Conservation (phyloP, 2,113 vertebrate species). For the Romanogobio albipinnatus region DNA sequence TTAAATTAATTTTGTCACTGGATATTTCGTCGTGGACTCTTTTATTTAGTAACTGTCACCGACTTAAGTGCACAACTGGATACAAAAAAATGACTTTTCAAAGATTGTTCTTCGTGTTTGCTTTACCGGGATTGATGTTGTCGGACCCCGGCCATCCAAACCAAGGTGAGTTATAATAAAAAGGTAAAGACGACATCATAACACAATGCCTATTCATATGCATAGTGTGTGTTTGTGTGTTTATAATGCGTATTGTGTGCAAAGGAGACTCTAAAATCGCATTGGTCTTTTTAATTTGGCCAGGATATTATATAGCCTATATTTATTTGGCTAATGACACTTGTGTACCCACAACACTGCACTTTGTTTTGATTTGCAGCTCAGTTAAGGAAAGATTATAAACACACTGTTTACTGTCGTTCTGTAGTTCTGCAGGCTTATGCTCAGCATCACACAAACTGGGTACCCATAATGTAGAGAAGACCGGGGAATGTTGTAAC, state of each 20-base stretch:
- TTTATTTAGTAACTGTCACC: neutral
- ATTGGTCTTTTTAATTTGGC: neutral
- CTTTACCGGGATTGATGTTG: constrained; percentile 70
- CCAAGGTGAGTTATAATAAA: constrained; percentile 71
- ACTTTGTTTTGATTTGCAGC: neutral
- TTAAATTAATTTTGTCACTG: constrained; percentile 18
- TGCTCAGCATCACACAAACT: neutral
- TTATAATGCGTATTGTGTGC: neutral
- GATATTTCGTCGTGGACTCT: neutral
- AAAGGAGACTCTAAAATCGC: neutral
- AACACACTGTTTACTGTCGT: neutral
- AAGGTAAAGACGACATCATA: neutral
- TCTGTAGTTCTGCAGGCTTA: constrained; percentile 1
- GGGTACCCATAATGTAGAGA: neutral
- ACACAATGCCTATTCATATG: neutral
- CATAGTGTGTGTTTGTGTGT: neutral
- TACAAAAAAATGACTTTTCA: constrained; percentile 59
- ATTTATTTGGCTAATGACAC: neutral
- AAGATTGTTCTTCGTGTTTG: constrained; percentile 70
- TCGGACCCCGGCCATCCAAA: constrained; percentile 72
- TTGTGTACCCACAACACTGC: neutral
- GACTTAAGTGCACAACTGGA: neutral
- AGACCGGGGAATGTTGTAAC: neutral
- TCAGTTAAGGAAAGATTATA: neutral
- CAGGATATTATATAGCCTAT: neutral